Percentiles rank a stretch among this genome's conserved stretches.
Conservation (phyloP, 2,797 vertebrate genomes). For the Sorex maritimensis region DNA sequence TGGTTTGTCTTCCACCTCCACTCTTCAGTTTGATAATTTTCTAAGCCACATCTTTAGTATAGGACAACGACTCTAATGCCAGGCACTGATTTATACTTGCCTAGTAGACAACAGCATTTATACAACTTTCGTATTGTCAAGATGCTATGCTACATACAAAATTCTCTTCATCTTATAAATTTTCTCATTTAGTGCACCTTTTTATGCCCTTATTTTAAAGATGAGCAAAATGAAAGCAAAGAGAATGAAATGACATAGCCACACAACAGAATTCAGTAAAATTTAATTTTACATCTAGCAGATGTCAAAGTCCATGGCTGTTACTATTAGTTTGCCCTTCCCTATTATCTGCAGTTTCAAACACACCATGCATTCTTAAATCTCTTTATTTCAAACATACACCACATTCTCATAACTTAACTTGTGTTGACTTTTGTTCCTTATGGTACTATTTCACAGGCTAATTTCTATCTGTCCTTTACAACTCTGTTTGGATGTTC, state of each 20-base stretch:
- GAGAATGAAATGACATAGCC: background rate
- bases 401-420: background rate
- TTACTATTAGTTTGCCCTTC: background rate
- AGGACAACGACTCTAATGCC: background rate
- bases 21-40: constrained; percentile 3
- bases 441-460: background rate
- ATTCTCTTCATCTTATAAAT: constrained; percentile 34
- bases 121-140: background rate
- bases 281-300: constrained; percentile 24
- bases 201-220: background rate
- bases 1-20: background rate
- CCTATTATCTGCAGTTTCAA: background rate
- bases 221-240: background rate
- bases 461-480: constrained; percentile 7
- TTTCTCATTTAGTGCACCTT: background rate
- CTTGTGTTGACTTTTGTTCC: background rate
- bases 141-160: background rate
- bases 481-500: background rate
- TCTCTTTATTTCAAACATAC: too few species aligned
- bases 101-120: background rate
- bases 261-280: background rate
- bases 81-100: background rate
- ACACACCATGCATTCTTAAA: background rate
- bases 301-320: background rate
- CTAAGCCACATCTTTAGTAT: background rate